Evolutionary conservation across 2,113 vertebrate species (phyloP).

Genomic region (Oxygymnocypris stewartii): DNA sequence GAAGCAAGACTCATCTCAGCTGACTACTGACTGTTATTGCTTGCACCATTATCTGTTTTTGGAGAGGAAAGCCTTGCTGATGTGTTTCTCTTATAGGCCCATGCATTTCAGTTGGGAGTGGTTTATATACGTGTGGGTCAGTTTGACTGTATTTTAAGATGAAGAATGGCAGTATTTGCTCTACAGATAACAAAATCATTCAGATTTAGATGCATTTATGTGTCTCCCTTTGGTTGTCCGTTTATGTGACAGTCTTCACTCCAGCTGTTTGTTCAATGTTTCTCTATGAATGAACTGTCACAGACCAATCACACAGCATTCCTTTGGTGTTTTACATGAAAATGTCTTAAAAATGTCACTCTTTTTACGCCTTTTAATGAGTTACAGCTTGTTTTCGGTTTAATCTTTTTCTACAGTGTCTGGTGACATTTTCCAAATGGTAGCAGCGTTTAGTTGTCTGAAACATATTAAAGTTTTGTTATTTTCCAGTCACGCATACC

Average conservation of each 20-base stretch:
- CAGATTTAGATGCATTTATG: neutral
- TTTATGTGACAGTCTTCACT: neutral
- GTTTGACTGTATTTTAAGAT: neutral
- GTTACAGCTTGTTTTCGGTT: neutral
- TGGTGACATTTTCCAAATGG: constrained; percentile 29
- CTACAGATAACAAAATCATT: neutral
- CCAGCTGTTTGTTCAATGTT: neutral
- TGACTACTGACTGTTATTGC: constrained; percentile 11
- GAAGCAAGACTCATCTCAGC: constrained; percentile 1
- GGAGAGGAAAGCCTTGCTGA: neutral
- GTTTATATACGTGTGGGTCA: neutral
- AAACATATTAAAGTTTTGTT: constrained; percentile 1
- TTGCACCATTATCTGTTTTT: neutral
- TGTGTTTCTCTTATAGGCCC: neutral
- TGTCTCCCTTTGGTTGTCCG: neutral
- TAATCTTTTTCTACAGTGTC: neutral
- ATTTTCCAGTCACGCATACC: neutral
- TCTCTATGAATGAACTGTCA: constrained; percentile 1
- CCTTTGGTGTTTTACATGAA: neutral
- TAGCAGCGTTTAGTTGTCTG: constrained; percentile 10
- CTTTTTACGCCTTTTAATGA: neutral
- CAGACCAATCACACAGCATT: neutral
- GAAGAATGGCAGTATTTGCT: neutral
- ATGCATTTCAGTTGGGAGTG: neutral
- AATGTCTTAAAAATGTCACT: constrained; percentile 1